Evolutionary conservation across 2,113 vertebrate species (phyloP), one percentile per base, ranked within the genome.

Genomic region (Fukomys damarensis): DNA sequence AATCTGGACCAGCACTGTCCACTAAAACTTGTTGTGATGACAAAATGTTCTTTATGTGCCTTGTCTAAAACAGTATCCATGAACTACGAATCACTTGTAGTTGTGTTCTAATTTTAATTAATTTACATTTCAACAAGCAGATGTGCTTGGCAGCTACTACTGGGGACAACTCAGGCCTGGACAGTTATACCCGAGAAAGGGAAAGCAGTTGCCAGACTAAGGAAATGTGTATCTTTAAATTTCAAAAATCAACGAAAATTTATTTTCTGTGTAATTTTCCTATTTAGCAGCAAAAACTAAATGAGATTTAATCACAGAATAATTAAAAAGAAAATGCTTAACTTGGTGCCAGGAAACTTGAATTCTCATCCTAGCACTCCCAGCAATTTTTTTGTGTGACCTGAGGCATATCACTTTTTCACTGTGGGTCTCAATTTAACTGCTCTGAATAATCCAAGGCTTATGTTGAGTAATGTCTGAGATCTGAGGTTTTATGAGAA

Each of bases 231-330:
- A 56, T 63, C 77, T 94, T 82, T 11, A 86, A 20, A 76, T 65
- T 88, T 81, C 13, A 66, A 85, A 93, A 93, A 61, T 7, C 74
- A 94, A 86, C 12, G 83, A 82, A 91, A 83, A 83, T 72, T 52
- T 56, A 5, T 54, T 80, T 96, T 93, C 20, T 46, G 28, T 79
- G 22, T 66, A 74, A 84, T 63, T 43, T 68, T 90, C 88, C 38
- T 90, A 80, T 28, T 88, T 82, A 86, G 54, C 41, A 86, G 56
- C 41, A 80, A 93, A 86, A 46, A 83, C 49, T 46, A 92, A 96
- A 22, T 72, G 54, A 65, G 77, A 85, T 56, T 72, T 79, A 43
- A 72, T 65, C 61, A n/a, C 12, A 9, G 46, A 56, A 7, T 9
- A 54, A 22, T 59, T 76, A 56, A 66, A 84, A 59, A 54, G 58